A percentile compares a stretch with the other conserved stretches of the same genome.
Evolutionary conservation across 2,113 vertebrate genomes (phyloP).

Genomic region (Cheirogaleus medius): DNA sequence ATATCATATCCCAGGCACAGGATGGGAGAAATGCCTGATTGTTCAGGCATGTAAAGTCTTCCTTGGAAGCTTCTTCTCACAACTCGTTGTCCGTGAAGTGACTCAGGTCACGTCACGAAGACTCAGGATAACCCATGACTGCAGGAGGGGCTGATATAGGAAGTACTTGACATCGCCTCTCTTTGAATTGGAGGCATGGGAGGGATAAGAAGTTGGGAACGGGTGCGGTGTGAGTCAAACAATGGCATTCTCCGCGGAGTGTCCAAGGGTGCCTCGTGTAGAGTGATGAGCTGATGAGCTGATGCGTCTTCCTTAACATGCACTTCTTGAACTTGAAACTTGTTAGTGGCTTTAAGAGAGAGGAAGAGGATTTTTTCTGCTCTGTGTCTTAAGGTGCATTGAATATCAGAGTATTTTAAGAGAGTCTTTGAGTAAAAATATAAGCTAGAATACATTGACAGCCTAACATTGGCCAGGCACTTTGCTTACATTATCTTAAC

Average conservation of each 20-base stretch:
- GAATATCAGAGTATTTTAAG: neutral
- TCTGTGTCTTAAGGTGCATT: neutral
- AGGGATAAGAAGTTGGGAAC: neutral
- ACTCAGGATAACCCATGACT: neutral
- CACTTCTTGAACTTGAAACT: neutral
- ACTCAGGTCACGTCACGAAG: neutral
- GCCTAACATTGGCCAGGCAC: neutral
- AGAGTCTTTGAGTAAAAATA: neutral
- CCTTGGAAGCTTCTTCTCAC: neutral
- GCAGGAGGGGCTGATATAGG: neutral
- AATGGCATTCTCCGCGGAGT: rapidly evolving
- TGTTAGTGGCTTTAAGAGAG: neutral
- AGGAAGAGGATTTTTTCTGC: neutral
- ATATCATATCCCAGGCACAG: neutral
- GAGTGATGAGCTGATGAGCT: no score
- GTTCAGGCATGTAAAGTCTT: neutral
- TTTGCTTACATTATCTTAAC: neutral
- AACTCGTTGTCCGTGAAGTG: neutral
- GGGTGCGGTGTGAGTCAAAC: neutral
- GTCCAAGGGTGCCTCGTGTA: neutral
- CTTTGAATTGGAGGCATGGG: neutral
- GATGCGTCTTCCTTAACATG: no score
- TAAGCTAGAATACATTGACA: neutral
- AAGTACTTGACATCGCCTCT: neutral
- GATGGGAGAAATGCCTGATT: neutral